phyloP scores from a whole-genome alignment of 2,888 invertebrate species.

The Trissoscelio sp. region DNA sequence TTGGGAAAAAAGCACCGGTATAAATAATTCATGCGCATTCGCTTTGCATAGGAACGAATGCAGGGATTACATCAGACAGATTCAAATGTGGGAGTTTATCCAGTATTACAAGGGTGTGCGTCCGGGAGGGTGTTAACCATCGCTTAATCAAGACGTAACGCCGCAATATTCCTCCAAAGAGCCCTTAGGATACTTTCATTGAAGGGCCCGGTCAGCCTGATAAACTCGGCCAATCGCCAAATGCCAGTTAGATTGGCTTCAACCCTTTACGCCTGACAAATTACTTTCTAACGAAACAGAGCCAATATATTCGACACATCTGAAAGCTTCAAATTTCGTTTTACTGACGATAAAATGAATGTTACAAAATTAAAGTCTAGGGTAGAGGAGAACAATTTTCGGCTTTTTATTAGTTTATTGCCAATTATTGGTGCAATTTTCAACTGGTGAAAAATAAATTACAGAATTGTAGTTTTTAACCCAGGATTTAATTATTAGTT shows the following conservation, averaged over 20 bases:
- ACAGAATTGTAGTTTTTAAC: no score
- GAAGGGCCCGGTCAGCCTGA: conserved; percentile 51
- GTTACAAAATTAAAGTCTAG: background rate
- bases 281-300: conserved; percentile 29
- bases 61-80: conserved; percentile 49
- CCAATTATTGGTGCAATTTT: background rate
- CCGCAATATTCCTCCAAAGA: conserved; percentile 73
- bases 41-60: conserved; percentile 44
- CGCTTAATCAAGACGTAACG: conserved; percentile 80
- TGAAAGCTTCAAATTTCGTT: background rate
- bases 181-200: conserved; percentile 66
- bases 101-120: conserved; percentile 71
- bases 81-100: conserved; percentile 57
- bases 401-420: no score
- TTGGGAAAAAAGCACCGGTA: background rate
- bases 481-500: no score
- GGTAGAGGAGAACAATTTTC: no score
- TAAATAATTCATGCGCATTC: conserved; percentile 46
- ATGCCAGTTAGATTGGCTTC: conserved; percentile 45
- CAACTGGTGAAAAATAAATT: background rate
- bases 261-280: conserved; percentile 46
- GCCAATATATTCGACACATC: background rate
- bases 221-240: conserved; percentile 51
- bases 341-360: background rate
- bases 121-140: conserved; percentile 76